Percentiles rank a stretch among this genome's conserved stretches.
Evolutionary conservation across 2,888 invertebrate species (phyloP).

Genomic region (Ophioninae sp.): DNA sequence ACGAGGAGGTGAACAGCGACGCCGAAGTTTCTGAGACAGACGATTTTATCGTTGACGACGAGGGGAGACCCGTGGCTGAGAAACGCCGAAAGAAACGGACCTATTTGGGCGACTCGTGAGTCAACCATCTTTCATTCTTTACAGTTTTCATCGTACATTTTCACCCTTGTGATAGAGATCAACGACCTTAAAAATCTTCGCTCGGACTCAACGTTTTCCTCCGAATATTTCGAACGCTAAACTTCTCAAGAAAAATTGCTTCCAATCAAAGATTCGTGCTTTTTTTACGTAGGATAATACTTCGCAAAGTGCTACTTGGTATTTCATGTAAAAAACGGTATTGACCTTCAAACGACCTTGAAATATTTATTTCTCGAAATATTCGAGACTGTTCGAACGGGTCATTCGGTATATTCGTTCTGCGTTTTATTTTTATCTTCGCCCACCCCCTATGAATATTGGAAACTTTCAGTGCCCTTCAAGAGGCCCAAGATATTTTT

Average conservation of each 20-base stretch:
- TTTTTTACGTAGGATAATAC: neutral
- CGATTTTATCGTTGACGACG: constrained; percentile 99
- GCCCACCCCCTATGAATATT: neutral
- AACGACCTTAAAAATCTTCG: neutral
- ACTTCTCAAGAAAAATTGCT: neutral
- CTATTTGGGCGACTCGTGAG: constrained; percentile 92
- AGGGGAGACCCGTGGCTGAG: constrained; percentile 91
- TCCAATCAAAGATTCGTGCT: neutral
- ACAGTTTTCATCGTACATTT: neutral
- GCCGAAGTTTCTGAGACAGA: constrained; percentile 93
- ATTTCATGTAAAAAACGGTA: neutral
- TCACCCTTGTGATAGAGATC: neutral
- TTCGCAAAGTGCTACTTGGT: neutral
- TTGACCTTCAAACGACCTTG: neutral
- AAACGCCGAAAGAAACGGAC: constrained; percentile 89
- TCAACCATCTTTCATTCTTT: constrained; percentile 64
- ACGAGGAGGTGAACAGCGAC: constrained; percentile 88
- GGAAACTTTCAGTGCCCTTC: constrained; percentile 85
- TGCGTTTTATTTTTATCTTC: neutral
- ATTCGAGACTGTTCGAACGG: neutral
- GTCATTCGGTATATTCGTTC: too few species aligned
- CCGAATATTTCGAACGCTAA: neutral
- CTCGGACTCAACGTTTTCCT: neutral
- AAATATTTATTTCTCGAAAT: neutral
- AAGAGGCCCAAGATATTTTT: constrained; percentile 98